Conservation (phyloP, 2,797 vertebrate genomes). For the Emys orbicularis region DNA sequence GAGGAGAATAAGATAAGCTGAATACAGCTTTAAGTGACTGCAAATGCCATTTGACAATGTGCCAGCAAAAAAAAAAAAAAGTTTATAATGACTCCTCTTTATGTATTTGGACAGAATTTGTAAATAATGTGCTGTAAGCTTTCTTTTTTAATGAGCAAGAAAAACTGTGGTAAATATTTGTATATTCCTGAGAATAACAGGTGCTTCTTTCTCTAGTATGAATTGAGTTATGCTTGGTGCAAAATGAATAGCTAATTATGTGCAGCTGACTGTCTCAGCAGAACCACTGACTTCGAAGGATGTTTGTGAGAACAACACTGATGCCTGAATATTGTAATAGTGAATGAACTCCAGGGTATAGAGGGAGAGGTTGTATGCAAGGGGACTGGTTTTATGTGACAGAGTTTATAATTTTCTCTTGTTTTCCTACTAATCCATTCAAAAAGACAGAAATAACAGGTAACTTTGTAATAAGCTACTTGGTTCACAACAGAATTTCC, state of each 20-base stretch:
- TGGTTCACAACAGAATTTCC: conserved; percentile 62
- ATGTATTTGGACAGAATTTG: conserved; percentile 79
- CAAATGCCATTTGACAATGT: background rate
- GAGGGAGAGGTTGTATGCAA: conserved; percentile 67
- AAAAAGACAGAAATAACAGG: conserved; percentile 61
- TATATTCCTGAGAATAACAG: conserved; percentile 84
- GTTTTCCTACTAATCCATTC: conserved; percentile 42
- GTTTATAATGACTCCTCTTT: background rate
- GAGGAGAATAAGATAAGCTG: conserved; percentile 1
- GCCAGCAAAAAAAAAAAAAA: background rate
- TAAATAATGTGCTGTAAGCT: conserved; percentile 94
- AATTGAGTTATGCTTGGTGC: conserved; percentile 86
- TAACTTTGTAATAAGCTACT: conserved; percentile 68
- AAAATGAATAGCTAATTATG: conserved; percentile 78
- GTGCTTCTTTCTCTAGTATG: conserved; percentile 78
- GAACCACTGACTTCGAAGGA: conserved; percentile 88
- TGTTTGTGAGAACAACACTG: conserved; percentile 76
- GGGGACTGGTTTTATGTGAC: conserved; percentile 47
- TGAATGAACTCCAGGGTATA: conserved; percentile 65
- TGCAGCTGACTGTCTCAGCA: conserved; percentile 87
- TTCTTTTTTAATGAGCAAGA: conserved; percentile 82
- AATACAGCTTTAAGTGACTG: background rate
- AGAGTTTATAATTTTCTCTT: conserved; percentile 55
- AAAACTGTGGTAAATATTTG: conserved; percentile 88
- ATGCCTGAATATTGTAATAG: conserved; percentile 63